A percentile compares a stretch with the other conserved stretches of the same genome.
Conservation (phyloP, 2,113 vertebrate genomes). For the Mugil cephalus region DNA sequence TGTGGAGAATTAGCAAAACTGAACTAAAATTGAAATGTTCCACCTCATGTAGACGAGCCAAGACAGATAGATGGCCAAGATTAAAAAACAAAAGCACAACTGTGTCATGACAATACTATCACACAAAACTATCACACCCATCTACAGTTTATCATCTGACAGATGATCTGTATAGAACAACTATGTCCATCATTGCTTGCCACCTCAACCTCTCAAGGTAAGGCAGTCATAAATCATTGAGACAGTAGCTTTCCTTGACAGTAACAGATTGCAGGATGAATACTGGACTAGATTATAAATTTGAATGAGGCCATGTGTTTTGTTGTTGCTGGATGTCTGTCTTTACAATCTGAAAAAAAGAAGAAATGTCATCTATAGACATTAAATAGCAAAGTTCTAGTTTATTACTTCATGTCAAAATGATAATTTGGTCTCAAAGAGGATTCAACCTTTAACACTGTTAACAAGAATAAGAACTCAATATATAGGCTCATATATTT, state of each 20-base stretch:
- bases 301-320: background rate
- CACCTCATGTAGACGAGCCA: conserved; percentile 1
- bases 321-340: background rate
- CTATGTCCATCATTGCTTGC: background rate
- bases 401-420: too few relatives aligned
- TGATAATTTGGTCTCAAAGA: too few relatives aligned
- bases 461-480: too few relatives aligned
- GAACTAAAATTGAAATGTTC: background rate
- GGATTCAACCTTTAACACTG: too few relatives aligned
- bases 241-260: background rate
- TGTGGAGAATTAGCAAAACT: conserved; percentile 13
- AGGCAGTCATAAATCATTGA: background rate
- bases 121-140: too few relatives aligned
- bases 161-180: conserved; percentile 6
- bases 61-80: too few relatives aligned
- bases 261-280: background rate
- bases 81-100: too few relatives aligned
- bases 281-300: background rate
- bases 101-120: too few relatives aligned
- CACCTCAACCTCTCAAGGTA: background rate
- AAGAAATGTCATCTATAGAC: too few relatives aligned
- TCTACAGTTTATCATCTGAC: background rate
- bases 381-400: too few relatives aligned
- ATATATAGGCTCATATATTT: too few relatives aligned
- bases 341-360: background rate